Evolutionary conservation across 2,113 vertebrate species (phyloP).

Genomic region (Uria aalge): DNA sequence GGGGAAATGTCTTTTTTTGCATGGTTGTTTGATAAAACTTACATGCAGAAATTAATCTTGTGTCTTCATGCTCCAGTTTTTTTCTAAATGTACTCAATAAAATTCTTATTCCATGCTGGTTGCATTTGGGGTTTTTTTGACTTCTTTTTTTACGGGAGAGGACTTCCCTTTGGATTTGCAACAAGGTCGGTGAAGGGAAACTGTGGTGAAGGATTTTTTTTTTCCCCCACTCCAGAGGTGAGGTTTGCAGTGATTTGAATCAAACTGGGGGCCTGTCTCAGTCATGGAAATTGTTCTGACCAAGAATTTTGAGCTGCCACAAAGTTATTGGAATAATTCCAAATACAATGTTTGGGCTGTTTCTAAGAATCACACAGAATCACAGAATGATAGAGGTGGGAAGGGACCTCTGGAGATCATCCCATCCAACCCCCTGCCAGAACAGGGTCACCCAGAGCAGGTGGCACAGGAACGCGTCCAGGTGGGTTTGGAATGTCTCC

Average conservation of each 20-base stretch:
- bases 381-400: too few relatives aligned
- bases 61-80: background rate
- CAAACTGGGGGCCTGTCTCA: background rate
- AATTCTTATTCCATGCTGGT: constrained; percentile 13
- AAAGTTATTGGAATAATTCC: background rate
- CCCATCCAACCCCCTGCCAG: too few relatives aligned
- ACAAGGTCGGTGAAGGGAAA: background rate
- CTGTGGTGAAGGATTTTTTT: accelerated
- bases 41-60: background rate
- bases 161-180: background rate
- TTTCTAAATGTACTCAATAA: constrained; percentile 60
- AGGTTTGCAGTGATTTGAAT: background rate
- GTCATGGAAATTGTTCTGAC: background rate
- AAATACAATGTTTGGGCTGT: background rate
- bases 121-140: background rate
- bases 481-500: too few relatives aligned
- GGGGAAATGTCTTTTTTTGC: background rate
- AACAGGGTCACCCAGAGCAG: too few relatives aligned
- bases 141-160: background rate
- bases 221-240: accelerated
- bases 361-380: background rate
- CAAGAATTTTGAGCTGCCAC: background rate
- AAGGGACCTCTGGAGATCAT: too few relatives aligned
- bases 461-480: too few relatives aligned
- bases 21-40: background rate